Percentiles rank a stretch among this genome's conserved stretches.
These are phyloP conservation scores for Penelope pileata DNA, from an alignment of 2,113 vertebrate species.

Conservation along the genomic window DNA sequence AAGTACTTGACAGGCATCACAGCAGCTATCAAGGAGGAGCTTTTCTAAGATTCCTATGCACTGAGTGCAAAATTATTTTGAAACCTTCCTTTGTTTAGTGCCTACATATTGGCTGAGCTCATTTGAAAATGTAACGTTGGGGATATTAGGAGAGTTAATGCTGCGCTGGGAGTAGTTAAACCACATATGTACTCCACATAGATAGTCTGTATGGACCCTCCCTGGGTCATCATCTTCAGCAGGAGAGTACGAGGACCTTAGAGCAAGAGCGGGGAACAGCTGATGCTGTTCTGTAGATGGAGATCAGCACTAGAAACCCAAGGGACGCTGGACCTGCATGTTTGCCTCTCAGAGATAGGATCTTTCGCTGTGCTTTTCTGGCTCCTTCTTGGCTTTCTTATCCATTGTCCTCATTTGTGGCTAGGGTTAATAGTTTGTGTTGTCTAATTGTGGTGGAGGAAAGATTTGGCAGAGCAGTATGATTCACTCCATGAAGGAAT, in stretches of 20 bases:
- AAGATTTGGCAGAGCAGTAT: neutral
- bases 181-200: neutral
- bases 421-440: rapidly evolving
- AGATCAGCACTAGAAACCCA: neutral
- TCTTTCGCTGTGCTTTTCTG: neutral
- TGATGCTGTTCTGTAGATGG: neutral
- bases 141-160: neutral
- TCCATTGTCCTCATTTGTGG: neutral
- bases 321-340: neutral
- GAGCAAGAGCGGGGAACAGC: neutral
- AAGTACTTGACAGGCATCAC: neutral
- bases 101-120: neutral
- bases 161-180: neutral
- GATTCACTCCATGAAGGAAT: neutral
- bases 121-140: neutral
- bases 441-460: neutral
- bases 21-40: neutral
- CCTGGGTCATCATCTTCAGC: neutral
- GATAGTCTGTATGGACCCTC: neutral
- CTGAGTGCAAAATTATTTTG: neutral
- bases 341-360: neutral
- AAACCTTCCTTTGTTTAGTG: neutral
- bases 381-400: neutral
- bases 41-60: neutral
- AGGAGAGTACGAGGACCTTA: neutral